These are phyloP conservation scores for Pelmatolapia mariae DNA, from an alignment of 2,113 vertebrate genomes.

Conservation along the genomic window DNA sequence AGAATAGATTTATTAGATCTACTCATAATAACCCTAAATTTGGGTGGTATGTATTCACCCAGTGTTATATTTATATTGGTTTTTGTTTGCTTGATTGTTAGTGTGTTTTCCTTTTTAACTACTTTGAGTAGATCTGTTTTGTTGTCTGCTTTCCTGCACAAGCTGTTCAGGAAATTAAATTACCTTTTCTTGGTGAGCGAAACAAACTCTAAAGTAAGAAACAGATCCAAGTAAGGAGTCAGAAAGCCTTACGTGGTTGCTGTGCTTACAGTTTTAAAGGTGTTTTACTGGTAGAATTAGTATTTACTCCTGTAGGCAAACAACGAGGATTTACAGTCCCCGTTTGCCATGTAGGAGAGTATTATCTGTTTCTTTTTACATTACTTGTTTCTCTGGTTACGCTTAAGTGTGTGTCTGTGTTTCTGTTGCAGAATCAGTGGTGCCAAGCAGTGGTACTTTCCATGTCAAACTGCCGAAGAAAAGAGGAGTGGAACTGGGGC, in stretches of 20 bases:
- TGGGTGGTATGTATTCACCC: background rate
- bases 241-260: background rate
- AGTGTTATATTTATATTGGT: background rate
- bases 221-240: background rate
- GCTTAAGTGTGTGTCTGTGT: background rate
- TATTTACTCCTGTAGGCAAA: background rate
- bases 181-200: background rate
- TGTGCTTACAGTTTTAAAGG: background rate
- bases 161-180: background rate
- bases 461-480: constrained; percentile 97
- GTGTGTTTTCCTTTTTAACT: background rate
- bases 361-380: background rate
- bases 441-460: constrained; percentile 96
- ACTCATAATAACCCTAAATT: background rate
- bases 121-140: background rate
- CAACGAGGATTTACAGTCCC: background rate
- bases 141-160: background rate
- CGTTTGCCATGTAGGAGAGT: background rate
- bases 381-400: background rate
- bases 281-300: background rate
- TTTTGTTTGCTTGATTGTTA: background rate
- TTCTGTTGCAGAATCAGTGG: constrained; percentile 81
- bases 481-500: constrained; percentile 93
- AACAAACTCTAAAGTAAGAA: background rate
- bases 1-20: background rate